A percentile compares a stretch with the other conserved stretches of the same genome.
Evolutionary conservation across 1,140 invertebrate species (phyloP).

Genomic region (Paramacrobiotus metropolitanus): DNA sequence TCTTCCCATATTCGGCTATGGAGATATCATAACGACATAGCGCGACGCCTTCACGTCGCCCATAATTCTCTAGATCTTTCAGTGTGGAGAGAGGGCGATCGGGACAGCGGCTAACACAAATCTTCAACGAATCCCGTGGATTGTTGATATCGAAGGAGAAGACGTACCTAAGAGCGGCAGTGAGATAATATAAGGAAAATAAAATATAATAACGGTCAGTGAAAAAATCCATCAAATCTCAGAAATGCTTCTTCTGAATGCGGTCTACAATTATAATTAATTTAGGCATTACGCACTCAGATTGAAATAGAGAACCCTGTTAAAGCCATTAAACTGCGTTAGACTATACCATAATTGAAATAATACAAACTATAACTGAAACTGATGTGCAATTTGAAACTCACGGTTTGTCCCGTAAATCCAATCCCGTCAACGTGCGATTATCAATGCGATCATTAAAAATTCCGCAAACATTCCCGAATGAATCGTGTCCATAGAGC

Average conservation of each 20-base stretch:
- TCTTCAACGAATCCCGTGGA: conserved; percentile 46
- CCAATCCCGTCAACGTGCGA: conserved; percentile 47
- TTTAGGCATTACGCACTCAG: too few relatives aligned
- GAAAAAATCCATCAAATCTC: too few relatives aligned
- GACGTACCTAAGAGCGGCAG: conserved; percentile 37
- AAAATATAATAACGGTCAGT: too few relatives aligned
- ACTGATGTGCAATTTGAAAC: too few relatives aligned
- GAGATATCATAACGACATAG: conserved; percentile 42
- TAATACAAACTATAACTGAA: too few relatives aligned
- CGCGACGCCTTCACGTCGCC: conserved; percentile 39
- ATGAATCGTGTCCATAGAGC: conserved; percentile 77
- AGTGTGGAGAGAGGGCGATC: conserved; percentile 33
- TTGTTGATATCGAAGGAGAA: conserved; percentile 59
- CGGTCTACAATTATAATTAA: too few relatives aligned
- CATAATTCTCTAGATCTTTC: conserved; percentile 47
- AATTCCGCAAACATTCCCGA: conserved; percentile 79
- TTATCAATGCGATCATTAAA: conserved; percentile 46
- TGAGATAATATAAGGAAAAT: too few relatives aligned
- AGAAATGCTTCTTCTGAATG: too few relatives aligned
- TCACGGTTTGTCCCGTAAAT: conserved; percentile 48
- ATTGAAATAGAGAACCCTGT: too few relatives aligned
- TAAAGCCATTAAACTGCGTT: too few relatives aligned
- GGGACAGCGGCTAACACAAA: conserved; percentile 72
- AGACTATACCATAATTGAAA: too few relatives aligned
- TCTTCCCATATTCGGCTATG: conserved; percentile 13